phyloP scores from a whole-genome alignment of 2,113 vertebrate genomes.

The Thamnophis sirtalis region DNA sequence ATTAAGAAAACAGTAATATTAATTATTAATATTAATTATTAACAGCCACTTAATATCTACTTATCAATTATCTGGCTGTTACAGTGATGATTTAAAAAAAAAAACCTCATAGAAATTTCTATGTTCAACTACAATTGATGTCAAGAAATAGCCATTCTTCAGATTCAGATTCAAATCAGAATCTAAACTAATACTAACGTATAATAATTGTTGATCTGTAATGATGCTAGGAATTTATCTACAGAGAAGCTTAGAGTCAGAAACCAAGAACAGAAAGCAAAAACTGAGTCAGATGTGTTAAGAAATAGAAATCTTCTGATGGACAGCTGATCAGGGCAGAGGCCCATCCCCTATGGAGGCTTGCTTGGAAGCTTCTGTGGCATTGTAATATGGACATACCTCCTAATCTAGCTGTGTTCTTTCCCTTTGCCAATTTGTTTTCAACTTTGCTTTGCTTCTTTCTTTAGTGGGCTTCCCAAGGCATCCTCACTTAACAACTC shows the following conservation, averaged over 20 bases:
- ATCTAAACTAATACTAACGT: neutral
- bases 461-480: no score
- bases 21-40: neutral
- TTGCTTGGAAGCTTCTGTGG: no score
- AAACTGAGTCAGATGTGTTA: neutral
- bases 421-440: no score
- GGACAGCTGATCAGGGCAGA: no score
- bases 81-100: neutral
- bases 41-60: neutral
- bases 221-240: neutral
- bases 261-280: neutral
- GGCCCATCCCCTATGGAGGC: no score
- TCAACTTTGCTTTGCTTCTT: no score
- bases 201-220: neutral
- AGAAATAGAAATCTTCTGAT: neutral
- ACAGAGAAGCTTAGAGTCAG: neutral
- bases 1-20: neutral
- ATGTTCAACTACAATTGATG: neutral
- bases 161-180: neutral
- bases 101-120: neutral
- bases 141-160: neutral
- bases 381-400: no score
- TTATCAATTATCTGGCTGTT: neutral
- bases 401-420: no score
- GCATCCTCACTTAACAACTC: no score